These are phyloP conservation scores for Dendrolimus pini DNA, from an alignment of 2,888 invertebrate genomes.

Conservation along the genomic window DNA sequence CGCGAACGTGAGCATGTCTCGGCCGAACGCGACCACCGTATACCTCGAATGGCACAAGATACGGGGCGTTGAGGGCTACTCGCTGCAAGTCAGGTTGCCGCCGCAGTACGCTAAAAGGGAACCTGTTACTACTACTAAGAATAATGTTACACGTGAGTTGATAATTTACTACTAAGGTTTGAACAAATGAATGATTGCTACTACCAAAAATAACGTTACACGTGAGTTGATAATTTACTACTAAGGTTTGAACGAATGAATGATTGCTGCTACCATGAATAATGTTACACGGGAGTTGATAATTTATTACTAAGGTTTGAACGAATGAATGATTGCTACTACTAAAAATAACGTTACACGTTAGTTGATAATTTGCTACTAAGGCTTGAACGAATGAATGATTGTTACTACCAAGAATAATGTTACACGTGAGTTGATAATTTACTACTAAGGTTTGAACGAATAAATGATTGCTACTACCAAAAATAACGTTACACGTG, in stretches of 20 bases:
- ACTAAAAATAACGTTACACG: conserved; percentile 61
- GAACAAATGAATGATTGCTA: conserved; percentile 25
- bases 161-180: too few species aligned
- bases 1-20: conserved; percentile 67
- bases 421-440: conserved; percentile 51
- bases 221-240: conserved; percentile 27
- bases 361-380: conserved; percentile 21
- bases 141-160: conserved; percentile 59
- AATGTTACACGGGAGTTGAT: conserved; percentile 57
- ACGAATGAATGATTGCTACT: conserved; percentile 32
- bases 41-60: conserved; percentile 79
- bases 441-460: too few species aligned
- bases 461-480: conserved; percentile 39
- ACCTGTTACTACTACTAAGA: conserved; percentile 51
- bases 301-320: too few species aligned
- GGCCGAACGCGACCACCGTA: conserved; percentile 68
- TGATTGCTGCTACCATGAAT: conserved; percentile 49
- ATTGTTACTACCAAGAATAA: conserved; percentile 55
- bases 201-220: conserved; percentile 62
- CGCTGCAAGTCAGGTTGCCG: conserved; percentile 66
- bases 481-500: conserved; percentile 62
- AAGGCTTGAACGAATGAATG: too few species aligned
- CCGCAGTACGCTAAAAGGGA: conserved; percentile 73
- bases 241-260: too few species aligned
- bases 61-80: conserved; percentile 77